A percentile compares a stretch with the other conserved stretches of the same genome.
Evolutionary conservation across 2,888 invertebrate genomes (phyloP).

Genomic region (Drosophila greeni): DNA sequence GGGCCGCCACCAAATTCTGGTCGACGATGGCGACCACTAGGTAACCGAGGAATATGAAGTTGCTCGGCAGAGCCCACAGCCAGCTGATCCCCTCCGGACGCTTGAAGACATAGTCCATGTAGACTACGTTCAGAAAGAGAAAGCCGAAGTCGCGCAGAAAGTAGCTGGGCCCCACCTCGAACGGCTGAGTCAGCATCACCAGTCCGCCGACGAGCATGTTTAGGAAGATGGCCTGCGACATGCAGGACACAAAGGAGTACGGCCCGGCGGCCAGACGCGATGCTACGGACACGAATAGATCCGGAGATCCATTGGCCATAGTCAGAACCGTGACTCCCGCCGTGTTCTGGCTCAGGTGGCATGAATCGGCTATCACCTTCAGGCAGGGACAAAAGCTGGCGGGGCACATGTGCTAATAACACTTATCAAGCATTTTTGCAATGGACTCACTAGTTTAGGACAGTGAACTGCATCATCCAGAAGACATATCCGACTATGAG

Average conservation of each 20-base stretch:
- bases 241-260: constrained; percentile 77
- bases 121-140: constrained; percentile 25
- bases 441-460: constrained; percentile 20
- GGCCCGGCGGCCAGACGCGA: background rate
- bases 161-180: constrained; percentile 70
- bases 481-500: constrained; percentile 1
- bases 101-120: constrained; percentile 30
- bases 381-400: constrained; percentile 79
- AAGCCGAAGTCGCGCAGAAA: constrained; percentile 57
- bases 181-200: constrained; percentile 81
- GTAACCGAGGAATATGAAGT: constrained; percentile 16
- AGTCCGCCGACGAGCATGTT: constrained; percentile 82
- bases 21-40: constrained; percentile 28
- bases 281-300: constrained; percentile 83
- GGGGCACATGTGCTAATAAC: accelerated
- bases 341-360: constrained; percentile 80
- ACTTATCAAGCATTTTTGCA: accelerated
- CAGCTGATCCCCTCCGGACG: constrained; percentile 1
- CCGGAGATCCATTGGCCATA: constrained; percentile 85
- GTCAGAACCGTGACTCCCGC: constrained; percentile 85
- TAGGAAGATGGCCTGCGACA: constrained; percentile 83
- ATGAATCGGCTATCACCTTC: constrained; percentile 78
- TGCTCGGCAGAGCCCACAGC: background rate
- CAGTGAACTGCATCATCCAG: constrained; percentile 33
- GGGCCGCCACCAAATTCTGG: constrained; percentile 14